Conservation (phyloP, 2,888 invertebrate species). For the Ochropleura leucogaster region DNA sequence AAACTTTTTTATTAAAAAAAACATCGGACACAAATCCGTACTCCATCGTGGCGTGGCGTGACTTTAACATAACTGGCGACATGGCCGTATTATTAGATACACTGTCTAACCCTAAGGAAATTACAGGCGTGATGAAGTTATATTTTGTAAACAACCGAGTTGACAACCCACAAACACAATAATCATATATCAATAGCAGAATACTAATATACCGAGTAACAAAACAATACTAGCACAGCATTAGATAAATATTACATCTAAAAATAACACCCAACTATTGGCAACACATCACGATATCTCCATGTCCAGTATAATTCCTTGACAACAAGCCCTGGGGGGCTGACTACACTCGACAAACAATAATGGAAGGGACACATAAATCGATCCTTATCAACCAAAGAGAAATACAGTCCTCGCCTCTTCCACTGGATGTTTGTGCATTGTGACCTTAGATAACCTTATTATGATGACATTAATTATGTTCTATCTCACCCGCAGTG, state of each 20-base stretch:
- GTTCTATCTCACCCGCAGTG: constrained; percentile 64
- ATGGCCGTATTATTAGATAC: background rate
- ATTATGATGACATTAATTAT: constrained; percentile 88
- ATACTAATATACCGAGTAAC: background rate
- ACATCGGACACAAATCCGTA: no score
- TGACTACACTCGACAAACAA: constrained; percentile 49
- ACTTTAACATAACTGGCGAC: no score
- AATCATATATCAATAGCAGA: constrained; percentile 2
- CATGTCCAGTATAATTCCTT: constrained; percentile 52
- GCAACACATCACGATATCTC: constrained; percentile 31
- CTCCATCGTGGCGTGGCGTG: no score
- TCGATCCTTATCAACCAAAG: constrained; percentile 75
- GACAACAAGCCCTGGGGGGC: constrained; percentile 76
- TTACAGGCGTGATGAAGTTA: background rate
- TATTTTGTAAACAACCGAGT: background rate
- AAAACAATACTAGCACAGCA: constrained; percentile 28
- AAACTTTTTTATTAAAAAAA: background rate
- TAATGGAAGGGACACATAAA: constrained; percentile 70
- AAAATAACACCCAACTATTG: constrained; percentile 22
- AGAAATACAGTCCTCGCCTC: constrained; percentile 73
- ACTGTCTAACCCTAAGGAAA: background rate
- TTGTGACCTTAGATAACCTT: constrained; percentile 87
- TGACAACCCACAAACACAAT: background rate
- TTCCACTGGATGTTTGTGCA: constrained; percentile 80
- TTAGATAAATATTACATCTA: constrained; percentile 33